Conservation (phyloP, 2,888 invertebrate genomes). For the Globia sparganii region DNA sequence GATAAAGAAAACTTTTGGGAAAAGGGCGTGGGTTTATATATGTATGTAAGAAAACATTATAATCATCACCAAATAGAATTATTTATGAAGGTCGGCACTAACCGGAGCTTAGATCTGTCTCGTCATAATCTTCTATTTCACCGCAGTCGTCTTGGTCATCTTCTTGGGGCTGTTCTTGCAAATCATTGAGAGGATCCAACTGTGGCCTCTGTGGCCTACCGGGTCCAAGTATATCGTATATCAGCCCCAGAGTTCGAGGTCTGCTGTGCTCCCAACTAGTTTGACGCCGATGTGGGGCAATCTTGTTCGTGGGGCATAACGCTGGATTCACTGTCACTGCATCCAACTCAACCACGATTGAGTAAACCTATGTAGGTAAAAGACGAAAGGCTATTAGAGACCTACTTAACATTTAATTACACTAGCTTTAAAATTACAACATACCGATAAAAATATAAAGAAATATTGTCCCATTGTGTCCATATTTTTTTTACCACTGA, state of each 20-base stretch:
- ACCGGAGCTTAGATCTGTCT: slow-evolving; percentile 85
- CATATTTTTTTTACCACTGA: slow-evolving; percentile 33
- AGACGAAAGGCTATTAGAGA: slow-evolving; percentile 31
- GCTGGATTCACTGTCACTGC: slow-evolving; percentile 81
- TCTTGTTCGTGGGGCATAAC: slow-evolving; percentile 86
- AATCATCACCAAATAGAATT: not conserved
- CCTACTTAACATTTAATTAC: not conserved
- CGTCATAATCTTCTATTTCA: slow-evolving; percentile 87
- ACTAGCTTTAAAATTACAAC: slow-evolving; percentile 23
- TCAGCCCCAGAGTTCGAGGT: slow-evolving; percentile 81
- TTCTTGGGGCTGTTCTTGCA: slow-evolving; percentile 81
- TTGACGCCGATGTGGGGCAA: slow-evolving; percentile 81
- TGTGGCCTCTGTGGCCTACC: slow-evolving; percentile 64
- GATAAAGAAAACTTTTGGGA: not conserved
- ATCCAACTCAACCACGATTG: slow-evolving; percentile 70
- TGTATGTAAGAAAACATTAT: not conserved
- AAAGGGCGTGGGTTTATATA: not conserved
- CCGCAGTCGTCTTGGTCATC: slow-evolving; percentile 85
- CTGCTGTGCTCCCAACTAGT: slow-evolving; percentile 68
- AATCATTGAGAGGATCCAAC: slow-evolving; percentile 66
- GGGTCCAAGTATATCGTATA: slow-evolving; percentile 78
- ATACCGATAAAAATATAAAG: slow-evolving; percentile 50
- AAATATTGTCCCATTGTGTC: slow-evolving; percentile 35
- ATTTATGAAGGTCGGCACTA: slow-evolving; percentile 60
- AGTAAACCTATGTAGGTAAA: slow-evolving; percentile 65